A percentile compares a stretch with the other conserved stretches of the same genome.
These are phyloP conservation scores for Potamarius usumacintae DNA, from an alignment of 2,113 vertebrate genomes.

Conservation along the genomic window DNA sequence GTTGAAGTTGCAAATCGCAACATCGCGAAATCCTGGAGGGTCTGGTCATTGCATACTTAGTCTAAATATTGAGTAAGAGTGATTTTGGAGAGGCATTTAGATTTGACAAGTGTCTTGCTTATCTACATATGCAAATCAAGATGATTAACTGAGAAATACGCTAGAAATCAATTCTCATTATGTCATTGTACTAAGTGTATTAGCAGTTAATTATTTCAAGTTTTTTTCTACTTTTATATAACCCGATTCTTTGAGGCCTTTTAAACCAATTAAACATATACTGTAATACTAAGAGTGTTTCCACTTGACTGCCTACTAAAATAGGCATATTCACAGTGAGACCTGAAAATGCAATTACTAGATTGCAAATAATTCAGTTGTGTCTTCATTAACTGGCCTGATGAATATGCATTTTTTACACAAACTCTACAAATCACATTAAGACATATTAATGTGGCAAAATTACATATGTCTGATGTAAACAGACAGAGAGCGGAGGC, in stretches of 20 bases:
- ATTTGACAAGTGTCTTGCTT: not conserved
- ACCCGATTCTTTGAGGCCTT: not conserved
- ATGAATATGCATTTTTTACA: slow-evolving; percentile 3
- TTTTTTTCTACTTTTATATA: not conserved
- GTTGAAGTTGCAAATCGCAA: too few species aligned
- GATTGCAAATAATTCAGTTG: not conserved
- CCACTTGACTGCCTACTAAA: not conserved
- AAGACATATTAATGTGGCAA: not conserved
- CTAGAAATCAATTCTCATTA: not conserved
- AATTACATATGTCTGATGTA: not conserved
- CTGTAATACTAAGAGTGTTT: not conserved
- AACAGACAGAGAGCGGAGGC: not conserved
- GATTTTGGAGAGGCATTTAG: not conserved
- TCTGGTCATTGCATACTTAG: not conserved
- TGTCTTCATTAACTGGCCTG: not conserved
- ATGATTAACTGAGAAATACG: not conserved
- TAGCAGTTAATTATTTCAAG: not conserved
- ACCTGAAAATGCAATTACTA: not conserved
- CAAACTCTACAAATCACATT: not conserved
- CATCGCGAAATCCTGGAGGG: too few species aligned
- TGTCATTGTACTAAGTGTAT: not conserved
- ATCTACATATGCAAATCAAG: slow-evolving; percentile 7
- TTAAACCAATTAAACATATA: not conserved
- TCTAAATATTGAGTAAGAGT: not conserved
- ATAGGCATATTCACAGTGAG: not conserved